These are phyloP conservation scores for Chiridota heheva DNA, from an alignment of 35 echinoderm and acorn worm species.

Conservation along the genomic window DNA sequence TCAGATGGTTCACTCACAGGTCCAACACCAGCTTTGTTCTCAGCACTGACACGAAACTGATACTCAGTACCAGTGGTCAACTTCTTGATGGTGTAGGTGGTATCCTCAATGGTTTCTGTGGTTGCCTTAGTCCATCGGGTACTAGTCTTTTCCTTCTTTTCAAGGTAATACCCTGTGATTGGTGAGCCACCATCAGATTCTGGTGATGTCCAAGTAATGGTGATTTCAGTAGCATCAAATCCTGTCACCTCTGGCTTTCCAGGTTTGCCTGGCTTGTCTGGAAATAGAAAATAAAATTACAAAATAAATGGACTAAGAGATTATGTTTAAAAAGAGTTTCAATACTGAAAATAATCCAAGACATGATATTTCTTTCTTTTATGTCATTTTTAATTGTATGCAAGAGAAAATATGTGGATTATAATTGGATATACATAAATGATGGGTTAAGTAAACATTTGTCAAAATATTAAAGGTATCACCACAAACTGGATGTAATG, in stretches of 20 bases:
- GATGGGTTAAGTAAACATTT: too few species aligned
- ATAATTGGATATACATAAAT: too few species aligned
- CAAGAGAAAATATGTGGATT: too few species aligned
- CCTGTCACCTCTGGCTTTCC: slow-evolving; percentile 59
- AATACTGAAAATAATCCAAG: too few species aligned
- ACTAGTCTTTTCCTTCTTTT: slow-evolving; percentile 53
- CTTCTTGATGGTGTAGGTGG: slow-evolving; percentile 57
- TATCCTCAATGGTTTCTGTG: slow-evolving; percentile 59
- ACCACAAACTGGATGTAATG: too few species aligned
- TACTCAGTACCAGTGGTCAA: slow-evolving; percentile 73
- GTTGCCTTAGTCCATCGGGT: slow-evolving; percentile 57
- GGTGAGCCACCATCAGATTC: slow-evolving; percentile 68
- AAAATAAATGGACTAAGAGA: not conserved
- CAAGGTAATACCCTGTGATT: slow-evolving; percentile 71
- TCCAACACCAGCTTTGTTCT: slow-evolving; percentile 80
- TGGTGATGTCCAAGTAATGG: slow-evolving; percentile 72
- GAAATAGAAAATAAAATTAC: not conserved
- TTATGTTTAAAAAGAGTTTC: too few species aligned
- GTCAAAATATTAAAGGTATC: too few species aligned
- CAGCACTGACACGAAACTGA: slow-evolving; percentile 86
- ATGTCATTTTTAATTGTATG: too few species aligned
- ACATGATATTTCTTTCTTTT: too few species aligned
- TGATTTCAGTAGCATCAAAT: slow-evolving; percentile 51
- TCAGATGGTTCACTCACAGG: slow-evolving; percentile 88
- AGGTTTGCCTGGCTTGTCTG: slow-evolving; percentile 49